Conservation (phyloP, 2,888 invertebrate species). For the Lycia hirtaria region DNA sequence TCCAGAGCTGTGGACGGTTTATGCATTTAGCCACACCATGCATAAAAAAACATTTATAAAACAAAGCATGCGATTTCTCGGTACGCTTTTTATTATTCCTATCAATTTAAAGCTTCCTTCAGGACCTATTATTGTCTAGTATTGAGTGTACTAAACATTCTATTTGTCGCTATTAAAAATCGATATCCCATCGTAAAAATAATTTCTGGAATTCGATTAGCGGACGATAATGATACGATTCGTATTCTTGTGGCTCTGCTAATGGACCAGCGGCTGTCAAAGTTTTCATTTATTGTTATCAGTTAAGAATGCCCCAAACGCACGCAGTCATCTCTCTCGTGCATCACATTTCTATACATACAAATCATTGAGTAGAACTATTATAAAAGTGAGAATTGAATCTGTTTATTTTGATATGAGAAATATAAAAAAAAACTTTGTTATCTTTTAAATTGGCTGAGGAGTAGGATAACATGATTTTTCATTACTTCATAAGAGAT, state of each 20-base stretch:
- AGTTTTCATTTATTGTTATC: too few relatives aligned
- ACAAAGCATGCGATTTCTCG: not conserved
- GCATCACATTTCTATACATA: too few relatives aligned
- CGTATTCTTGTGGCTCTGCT: constrained; percentile 25
- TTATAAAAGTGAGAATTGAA: too few relatives aligned
- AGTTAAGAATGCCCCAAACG: too few relatives aligned
- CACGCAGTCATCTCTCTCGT: too few relatives aligned
- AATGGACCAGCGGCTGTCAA: constrained; percentile 34
- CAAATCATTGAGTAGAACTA: too few relatives aligned
- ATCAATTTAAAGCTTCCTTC: constrained; percentile 16
- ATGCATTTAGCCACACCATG: not conserved
- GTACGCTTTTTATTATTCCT: constrained; percentile 13
- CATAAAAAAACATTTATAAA: not conserved
- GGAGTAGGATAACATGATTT: too few relatives aligned
- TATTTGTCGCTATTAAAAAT: constrained; percentile 50
- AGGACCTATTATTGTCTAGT: constrained; percentile 17
- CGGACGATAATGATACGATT: constrained; percentile 42
- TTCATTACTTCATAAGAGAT: too few relatives aligned
- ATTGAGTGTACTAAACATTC: constrained; percentile 34
- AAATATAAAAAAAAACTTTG: too few relatives aligned
- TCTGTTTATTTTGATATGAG: too few relatives aligned
- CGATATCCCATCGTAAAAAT: constrained; percentile 55
- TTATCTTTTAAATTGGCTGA: too few relatives aligned
- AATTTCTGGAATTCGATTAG: constrained; percentile 55
- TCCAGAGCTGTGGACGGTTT: not conserved